phyloP scores from a whole-genome alignment of 92 coral and sea anemone genomes.

The Siderastrea siderea region DNA sequence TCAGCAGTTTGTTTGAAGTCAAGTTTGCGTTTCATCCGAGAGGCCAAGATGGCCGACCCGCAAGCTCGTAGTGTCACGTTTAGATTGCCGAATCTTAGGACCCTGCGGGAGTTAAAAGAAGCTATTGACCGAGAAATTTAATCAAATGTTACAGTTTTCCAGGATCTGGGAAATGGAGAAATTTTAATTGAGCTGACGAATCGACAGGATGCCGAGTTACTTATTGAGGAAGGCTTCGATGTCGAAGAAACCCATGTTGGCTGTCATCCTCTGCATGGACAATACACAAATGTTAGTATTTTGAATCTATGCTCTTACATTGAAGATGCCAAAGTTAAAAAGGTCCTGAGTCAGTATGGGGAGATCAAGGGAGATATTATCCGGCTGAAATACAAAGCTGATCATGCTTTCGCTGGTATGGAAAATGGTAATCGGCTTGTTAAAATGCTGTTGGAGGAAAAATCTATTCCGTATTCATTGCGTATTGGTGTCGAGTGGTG shows the following conservation, averaged over 20 bases:
- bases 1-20: background rate
- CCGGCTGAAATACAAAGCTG: conserved; percentile 13
- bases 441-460: background rate
- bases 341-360: conserved; percentile 1
- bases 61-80: conserved; percentile 4
- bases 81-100: background rate
- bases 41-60: conserved; percentile 25
- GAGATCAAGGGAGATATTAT: conserved; percentile 19
- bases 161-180: background rate
- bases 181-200: background rate
- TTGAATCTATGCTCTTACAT: background rate
- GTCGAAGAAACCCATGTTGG: background rate
- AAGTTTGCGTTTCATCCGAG: background rate
- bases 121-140: background rate
- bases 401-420: conserved; percentile 23
- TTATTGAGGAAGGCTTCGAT: conserved; percentile 15
- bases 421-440: conserved; percentile 39
- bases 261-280: background rate
- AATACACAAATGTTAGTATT: background rate
- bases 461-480: conserved; percentile 27
- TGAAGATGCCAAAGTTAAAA: background rate
- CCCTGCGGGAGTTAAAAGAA: background rate
- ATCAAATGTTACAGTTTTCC: background rate
- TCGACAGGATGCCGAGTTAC: background rate
- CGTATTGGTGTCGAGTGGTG: conserved; percentile 24